These are phyloP conservation scores for Cavia porcellus DNA, from an alignment of 2,113 vertebrate genomes.

Conservation along the genomic window DNA sequence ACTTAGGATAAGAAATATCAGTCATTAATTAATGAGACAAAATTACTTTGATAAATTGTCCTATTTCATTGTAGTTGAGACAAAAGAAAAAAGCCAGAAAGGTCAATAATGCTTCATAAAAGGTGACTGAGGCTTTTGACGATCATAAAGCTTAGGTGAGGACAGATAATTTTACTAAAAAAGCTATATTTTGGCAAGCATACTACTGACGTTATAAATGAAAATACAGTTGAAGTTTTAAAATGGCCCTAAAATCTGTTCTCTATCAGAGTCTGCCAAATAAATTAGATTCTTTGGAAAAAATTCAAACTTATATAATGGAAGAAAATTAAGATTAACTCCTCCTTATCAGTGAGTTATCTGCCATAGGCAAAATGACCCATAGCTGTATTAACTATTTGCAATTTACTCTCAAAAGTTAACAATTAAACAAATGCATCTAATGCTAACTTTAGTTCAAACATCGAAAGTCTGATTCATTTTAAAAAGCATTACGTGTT, in stretches of 20 bases:
- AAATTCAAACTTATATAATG: slow-evolving; percentile 61
- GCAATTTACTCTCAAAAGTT: slow-evolving; percentile 39
- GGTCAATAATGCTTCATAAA: slow-evolving; percentile 55
- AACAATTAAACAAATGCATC: slow-evolving; percentile 56
- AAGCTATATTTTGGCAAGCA: slow-evolving; percentile 57
- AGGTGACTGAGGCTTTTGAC: slow-evolving; percentile 27
- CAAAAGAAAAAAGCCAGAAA: background rate
- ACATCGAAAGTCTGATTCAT: slow-evolving; percentile 51
- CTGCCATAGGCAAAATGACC: background rate
- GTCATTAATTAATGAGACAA: slow-evolving; percentile 1
- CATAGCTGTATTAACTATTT: background rate
- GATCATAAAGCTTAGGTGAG: slow-evolving; percentile 19
- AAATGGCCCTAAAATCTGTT: slow-evolving; percentile 66
- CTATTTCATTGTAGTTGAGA: background rate
- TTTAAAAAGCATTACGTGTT: background rate
- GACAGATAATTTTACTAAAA: slow-evolving; percentile 59
- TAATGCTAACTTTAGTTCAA: slow-evolving; percentile 55
- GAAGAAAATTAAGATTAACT: slow-evolving; percentile 62
- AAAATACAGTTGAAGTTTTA: slow-evolving; percentile 69
- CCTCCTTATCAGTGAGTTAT: slow-evolving; percentile 30
- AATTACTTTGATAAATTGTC: slow-evolving; percentile 10
- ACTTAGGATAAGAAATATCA: background rate
- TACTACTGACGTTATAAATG: slow-evolving; percentile 64
- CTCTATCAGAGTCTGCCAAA: slow-evolving; percentile 58
- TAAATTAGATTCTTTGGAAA: slow-evolving; percentile 65